Evolutionary conservation across 2,113 vertebrate species (phyloP).

Genomic region (Pseudopodoces humilis): DNA sequence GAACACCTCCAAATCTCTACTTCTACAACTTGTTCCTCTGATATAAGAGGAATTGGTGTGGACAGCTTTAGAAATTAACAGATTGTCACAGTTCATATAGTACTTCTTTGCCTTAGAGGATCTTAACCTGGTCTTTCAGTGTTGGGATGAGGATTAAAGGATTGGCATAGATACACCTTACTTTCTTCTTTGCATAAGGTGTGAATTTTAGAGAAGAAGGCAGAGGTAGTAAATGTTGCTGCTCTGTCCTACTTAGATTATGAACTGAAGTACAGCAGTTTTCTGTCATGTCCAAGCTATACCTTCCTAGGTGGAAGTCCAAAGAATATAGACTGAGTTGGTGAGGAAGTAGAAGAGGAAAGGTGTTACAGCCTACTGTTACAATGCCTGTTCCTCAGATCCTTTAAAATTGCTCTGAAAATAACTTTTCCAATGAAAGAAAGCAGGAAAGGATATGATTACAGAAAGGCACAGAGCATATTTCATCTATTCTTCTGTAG

Average conservation of each 20-base stretch:
- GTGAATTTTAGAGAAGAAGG: not conserved
- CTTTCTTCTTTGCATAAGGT: not conserved
- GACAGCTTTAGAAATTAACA: not conserved
- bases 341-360: not conserved
- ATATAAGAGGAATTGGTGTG: not conserved
- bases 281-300: not conserved
- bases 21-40: not conserved
- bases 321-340: not conserved
- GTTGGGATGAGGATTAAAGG: not conserved
- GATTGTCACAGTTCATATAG: not conserved
- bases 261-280: not conserved
- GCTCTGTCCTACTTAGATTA: not conserved
- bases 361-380: not conserved
- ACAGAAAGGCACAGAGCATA: not conserved
- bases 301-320: not conserved
- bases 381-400: fast-evolving
- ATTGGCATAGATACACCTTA: not conserved
- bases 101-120: not conserved
- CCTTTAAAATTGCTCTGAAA: not conserved
- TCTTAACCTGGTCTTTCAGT: not conserved
- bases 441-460: not conserved
- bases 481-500: not conserved
- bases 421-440: not conserved
- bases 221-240: not conserved
- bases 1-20: not conserved